Evolutionary conservation across 2,888 invertebrate genomes (phyloP).

Genomic region (Drosophila nr. medialis): DNA sequence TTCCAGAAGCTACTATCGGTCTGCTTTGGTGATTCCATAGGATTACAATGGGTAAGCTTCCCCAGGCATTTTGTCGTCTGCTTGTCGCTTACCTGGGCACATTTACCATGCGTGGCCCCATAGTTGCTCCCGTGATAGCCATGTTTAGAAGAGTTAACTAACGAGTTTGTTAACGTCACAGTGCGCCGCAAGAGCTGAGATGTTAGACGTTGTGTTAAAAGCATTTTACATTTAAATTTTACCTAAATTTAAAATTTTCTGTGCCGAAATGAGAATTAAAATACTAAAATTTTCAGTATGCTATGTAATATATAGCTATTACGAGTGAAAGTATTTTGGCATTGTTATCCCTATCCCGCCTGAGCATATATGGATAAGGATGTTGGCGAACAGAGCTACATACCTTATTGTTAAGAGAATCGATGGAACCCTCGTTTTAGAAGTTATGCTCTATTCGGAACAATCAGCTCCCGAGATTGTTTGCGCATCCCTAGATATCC

Average conservation of each 20-base stretch:
- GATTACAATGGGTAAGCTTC: neutral
- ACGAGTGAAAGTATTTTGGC: neutral
- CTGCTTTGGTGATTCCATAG: neutral
- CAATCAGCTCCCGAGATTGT: neutral
- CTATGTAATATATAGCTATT: neutral
- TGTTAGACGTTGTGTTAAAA: neutral
- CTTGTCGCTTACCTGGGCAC: slow-evolving; percentile 28
- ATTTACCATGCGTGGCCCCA: slow-evolving; percentile 25
- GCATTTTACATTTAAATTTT: slow-evolving; percentile 27
- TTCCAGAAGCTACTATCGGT: neutral
- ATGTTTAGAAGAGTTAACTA: neutral
- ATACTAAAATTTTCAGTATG: neutral
- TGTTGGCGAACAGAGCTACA: neutral
- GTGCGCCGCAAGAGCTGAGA: neutral
- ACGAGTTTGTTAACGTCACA: neutral
- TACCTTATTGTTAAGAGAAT: neutral
- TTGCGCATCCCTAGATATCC: neutral
- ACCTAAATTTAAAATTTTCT: neutral
- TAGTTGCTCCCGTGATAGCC: slow-evolving; percentile 42
- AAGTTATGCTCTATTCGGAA: neutral
- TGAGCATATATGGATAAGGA: too few relatives aligned
- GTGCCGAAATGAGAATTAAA: slow-evolving; percentile 3
- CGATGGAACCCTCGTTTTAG: neutral
- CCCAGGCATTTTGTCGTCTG: neutral
- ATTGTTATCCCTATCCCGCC: neutral